Evolutionary conservation across 2,888 invertebrate species (phyloP).

Genomic region (Drosophila vallismaia): DNA sequence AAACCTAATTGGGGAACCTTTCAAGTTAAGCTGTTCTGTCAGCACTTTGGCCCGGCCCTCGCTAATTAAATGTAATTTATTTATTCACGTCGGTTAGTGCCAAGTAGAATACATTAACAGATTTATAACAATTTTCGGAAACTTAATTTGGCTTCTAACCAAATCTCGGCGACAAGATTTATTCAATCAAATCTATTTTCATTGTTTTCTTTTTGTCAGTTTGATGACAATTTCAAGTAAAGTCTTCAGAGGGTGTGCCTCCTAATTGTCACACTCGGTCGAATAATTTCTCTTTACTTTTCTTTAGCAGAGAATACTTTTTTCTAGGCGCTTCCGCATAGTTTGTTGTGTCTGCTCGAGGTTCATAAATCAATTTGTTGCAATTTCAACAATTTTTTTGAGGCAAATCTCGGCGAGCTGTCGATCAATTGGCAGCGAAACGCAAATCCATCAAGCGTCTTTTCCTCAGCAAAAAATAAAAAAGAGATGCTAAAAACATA

Average conservation of each 20-base stretch:
- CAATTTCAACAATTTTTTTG: constrained; percentile 56
- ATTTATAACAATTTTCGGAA: constrained; percentile 63
- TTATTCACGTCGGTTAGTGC: constrained; percentile 50
- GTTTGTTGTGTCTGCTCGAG: constrained; percentile 12
- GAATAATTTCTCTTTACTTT: constrained; percentile 20
- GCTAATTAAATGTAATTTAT: constrained; percentile 63
- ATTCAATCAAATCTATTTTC: constrained; percentile 53
- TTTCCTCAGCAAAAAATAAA: no score
- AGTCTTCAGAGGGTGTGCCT: constrained; percentile 23
- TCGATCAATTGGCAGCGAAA: constrained; percentile 64
- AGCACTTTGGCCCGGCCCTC: constrained; percentile 22
- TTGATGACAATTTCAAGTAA: constrained; percentile 21
- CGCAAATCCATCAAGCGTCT: constrained; percentile 63
- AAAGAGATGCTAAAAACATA: constrained; percentile 23
- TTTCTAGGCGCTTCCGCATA: constrained; percentile 62
- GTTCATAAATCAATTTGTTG: constrained; percentile 76
- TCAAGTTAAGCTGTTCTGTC: constrained; percentile 18
- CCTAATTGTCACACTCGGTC: constrained; percentile 29
- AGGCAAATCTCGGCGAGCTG: constrained; percentile 23
- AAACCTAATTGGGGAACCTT: constrained; percentile 7
- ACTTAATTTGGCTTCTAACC: constrained; percentile 58
- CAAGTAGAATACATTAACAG: constrained; percentile 46
- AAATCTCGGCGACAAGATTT: constrained; percentile 50
- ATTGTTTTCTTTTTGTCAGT: constrained; percentile 46
- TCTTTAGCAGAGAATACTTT: neutral